Conservation (phyloP, 2,113 vertebrate species). For the Antechinus flavipes region DNA sequence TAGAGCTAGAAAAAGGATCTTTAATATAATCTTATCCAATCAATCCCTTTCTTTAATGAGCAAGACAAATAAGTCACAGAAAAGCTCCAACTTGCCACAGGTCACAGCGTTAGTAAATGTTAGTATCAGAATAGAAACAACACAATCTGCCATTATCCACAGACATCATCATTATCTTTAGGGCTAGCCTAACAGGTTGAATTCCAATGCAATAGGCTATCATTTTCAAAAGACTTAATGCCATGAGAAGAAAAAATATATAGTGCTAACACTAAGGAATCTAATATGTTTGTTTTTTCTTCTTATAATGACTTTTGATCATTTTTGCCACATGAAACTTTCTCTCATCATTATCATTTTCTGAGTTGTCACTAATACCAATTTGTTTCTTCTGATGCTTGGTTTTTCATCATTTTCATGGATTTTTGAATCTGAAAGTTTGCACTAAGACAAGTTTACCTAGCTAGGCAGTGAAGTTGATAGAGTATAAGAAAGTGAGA, state of each 20-base stretch:
- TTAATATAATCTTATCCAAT: neutral
- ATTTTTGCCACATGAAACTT: slow-evolving; percentile 7
- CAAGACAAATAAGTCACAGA: neutral
- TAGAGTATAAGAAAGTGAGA: neutral
- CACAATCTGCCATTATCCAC: neutral
- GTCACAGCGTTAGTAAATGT: neutral
- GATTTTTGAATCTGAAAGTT: slow-evolving; percentile 55
- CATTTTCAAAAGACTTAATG: neutral
- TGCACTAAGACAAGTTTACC: slow-evolving; percentile 41
- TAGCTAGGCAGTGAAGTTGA: neutral
- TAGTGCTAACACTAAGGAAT: neutral
- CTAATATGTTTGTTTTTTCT: neutral
- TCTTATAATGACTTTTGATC: neutral
- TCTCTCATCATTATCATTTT: neutral
- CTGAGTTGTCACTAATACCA: neutral
- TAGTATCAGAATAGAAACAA: neutral
- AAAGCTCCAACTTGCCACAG: neutral
- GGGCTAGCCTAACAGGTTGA: neutral
- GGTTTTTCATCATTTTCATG: slow-evolving; percentile 38
- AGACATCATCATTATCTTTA: neutral
- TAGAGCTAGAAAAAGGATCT: neutral
- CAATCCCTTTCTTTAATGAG: neutral
- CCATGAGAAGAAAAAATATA: neutral
- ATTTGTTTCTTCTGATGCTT: slow-evolving; percentile 37
- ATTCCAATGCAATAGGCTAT: neutral